A percentile compares a stretch with the other conserved stretches of the same genome.
Evolutionary conservation across 37 sponge, comb jelly and placozoan species (phyloP).

Genomic region (Oopsacas minuta): DNA sequence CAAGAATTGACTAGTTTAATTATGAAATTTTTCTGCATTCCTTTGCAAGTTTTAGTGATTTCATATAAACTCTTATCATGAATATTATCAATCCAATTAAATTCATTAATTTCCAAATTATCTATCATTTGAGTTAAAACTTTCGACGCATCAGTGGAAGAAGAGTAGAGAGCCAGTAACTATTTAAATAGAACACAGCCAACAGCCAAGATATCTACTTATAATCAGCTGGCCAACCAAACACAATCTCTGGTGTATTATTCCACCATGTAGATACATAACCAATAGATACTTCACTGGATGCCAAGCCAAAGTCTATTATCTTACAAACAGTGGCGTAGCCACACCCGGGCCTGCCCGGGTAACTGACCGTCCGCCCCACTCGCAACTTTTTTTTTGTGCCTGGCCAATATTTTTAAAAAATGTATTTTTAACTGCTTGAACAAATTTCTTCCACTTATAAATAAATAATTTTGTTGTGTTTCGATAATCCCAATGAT

Average conservation of each 20-base stretch:
- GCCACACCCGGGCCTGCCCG: no score
- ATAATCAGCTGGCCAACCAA: neutral
- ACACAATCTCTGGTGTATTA: neutral
- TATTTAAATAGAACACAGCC: conserved; percentile 4
- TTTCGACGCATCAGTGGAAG: neutral
- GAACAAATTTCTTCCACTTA: no score
- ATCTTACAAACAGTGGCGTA: neutral
- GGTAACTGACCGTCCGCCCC: no score
- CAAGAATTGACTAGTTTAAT: no score
- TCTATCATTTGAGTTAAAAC: neutral
- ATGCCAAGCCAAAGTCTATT: neutral
- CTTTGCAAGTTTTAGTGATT: neutral
- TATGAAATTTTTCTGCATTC: neutral
- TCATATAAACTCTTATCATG: neutral
- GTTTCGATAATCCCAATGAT: no score
- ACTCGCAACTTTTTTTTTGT: no score
- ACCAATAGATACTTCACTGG: neutral
- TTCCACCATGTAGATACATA: conserved; percentile 7
- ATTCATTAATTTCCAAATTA: neutral
- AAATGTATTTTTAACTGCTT: no score
- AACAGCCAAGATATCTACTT: conserved; percentile 10
- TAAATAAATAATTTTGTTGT: no score
- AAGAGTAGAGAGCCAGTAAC: no score
- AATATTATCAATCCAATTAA: neutral
- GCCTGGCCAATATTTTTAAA: no score